Evolutionary conservation across 2,797 vertebrate species (phyloP), one percentile per base, ranked within the genome.

Genomic region (Artibeus jamaicensis): DNA sequence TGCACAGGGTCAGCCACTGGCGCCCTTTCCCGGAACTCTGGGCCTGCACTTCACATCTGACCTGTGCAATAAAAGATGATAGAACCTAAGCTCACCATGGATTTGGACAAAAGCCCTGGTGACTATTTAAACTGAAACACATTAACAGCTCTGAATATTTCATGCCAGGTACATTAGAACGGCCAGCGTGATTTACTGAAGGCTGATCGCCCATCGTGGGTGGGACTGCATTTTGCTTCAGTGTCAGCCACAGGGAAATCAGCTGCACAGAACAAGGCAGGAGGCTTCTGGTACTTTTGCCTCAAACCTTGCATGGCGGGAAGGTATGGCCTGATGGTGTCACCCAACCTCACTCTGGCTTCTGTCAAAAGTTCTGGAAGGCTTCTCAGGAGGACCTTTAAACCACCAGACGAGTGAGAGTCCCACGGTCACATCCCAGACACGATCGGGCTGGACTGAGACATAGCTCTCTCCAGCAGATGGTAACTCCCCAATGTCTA

Each of bases 81-180:
- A 76, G 82, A 93, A 84, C 21, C 53, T 62, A 79, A 89, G 74
- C 86, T 96, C 79, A 94, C 91, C 89, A 86, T 90, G 19, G 81
- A 95, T 95, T 97, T 98, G 97, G 95, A 95, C 86, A 50, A 93
- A 97, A 97, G 97, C 96, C 97, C 81, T 71, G 53, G 91, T 91
- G 96, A 97, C 86, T 86, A 86, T 96, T 98, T 98, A 98, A 98
- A 97, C 89, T 24, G 87, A 96, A 97, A 97, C 32, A 87, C 97
- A 96, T 98, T 98, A 97, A 97, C 91, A 88, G 92, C 68, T 96
- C 89, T 98, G 96, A 98, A 98, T 98, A 98, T 98, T 98, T 98
- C 97, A 98, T 98, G 95, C 89, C 97, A 97, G 96, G 97, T 97
- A 95, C 97, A 98, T 98, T 97, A 98, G 96, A 94, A 94, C 42